A percentile compares a stretch with the other conserved stretches of the same genome.
Evolutionary conservation across 2,113 vertebrate species (phyloP).

Genomic region (Psittacula cyanocephala): DNA sequence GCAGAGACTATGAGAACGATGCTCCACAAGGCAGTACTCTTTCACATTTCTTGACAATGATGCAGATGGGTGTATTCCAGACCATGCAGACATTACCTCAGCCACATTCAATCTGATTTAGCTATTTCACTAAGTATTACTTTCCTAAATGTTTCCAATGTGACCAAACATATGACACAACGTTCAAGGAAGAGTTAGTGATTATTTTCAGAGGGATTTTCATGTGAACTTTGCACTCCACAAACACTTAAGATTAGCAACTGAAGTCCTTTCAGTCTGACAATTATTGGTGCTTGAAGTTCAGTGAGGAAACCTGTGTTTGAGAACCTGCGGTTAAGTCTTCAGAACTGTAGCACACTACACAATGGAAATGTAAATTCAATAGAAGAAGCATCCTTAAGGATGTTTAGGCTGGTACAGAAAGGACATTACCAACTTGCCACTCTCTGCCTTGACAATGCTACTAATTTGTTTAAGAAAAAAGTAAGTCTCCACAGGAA

Average conservation of each 20-base stretch:
- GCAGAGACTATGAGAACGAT: neutral
- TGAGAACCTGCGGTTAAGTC: neutral
- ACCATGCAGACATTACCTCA: neutral
- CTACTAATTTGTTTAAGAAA: neutral
- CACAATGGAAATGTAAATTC: neutral
- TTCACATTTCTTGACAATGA: neutral
- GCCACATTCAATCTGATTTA: neutral
- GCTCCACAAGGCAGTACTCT: neutral
- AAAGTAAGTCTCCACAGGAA: neutral
- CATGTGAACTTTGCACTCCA: slow-evolving; percentile 33
- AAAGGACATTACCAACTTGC: neutral
- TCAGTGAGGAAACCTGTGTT: neutral
- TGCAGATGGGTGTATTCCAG: neutral
- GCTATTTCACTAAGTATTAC: neutral
- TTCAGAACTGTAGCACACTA: neutral
- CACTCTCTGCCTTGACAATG: neutral
- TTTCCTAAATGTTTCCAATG: neutral
- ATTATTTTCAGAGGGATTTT: neutral
- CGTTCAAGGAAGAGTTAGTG: neutral
- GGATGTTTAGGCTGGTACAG: neutral
- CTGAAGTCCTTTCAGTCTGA: neutral
- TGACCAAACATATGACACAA: neutral
- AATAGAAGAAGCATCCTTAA: neutral
- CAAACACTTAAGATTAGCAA: neutral
- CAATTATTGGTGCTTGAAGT: neutral